Conservation (phyloP, 2,888 invertebrate species). For the Pammene fasciana region DNA sequence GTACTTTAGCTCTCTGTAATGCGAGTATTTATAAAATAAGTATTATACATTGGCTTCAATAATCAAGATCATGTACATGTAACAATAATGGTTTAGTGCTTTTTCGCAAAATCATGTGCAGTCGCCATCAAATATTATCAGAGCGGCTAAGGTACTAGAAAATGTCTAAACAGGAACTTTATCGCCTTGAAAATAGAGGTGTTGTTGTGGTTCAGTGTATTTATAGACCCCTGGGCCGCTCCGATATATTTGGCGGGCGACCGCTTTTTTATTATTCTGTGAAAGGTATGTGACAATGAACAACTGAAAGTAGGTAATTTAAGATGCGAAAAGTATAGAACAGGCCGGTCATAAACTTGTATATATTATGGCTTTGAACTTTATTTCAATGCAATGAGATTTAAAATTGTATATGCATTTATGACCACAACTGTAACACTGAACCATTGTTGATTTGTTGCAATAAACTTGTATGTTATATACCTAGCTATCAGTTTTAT, state of each 20-base stretch:
- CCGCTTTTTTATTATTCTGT: too few species aligned
- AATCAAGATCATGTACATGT: constrained; percentile 51
- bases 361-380: background rate
- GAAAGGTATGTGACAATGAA: too few species aligned
- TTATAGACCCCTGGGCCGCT: too few species aligned
- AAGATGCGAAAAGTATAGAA: constrained; percentile 2
- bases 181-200: too few species aligned
- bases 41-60: constrained; percentile 59
- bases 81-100: constrained; percentile 40
- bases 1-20: constrained; percentile 61
- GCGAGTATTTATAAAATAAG: constrained; percentile 50
- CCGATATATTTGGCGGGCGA: too few species aligned
- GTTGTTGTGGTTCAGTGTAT: too few species aligned
- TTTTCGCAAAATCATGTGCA: constrained; percentile 12
- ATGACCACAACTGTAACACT: background rate
- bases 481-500: constrained; percentile 8
- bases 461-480: background rate
- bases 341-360: background rate
- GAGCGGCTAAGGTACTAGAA: too few species aligned
- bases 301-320: background rate
- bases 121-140: too few species aligned
- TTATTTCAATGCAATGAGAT: background rate
- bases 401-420: background rate
- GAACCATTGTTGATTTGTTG: constrained; percentile 3
- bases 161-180: too few species aligned